phyloP scores from a whole-genome alignment of 2,888 invertebrate species.

The Habrosyne pyritoides region DNA sequence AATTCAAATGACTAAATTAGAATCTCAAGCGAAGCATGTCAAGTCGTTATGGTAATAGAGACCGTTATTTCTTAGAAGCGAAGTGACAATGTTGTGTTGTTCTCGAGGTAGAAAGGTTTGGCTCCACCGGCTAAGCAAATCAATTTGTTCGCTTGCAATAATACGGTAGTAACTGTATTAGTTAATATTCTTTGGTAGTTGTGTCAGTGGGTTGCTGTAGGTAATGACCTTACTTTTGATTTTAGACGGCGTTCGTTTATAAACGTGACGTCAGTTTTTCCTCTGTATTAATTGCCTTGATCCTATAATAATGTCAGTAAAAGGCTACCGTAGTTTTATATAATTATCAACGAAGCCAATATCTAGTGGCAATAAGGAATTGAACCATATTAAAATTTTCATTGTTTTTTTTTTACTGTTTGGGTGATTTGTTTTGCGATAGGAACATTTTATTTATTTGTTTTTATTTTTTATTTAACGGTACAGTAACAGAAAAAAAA shows the following conservation, averaged over 20 bases:
- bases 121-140: background rate
- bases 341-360: constrained; percentile 15
- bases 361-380: background rate
- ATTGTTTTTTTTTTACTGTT: too few species aligned
- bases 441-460: too few species aligned
- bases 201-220: constrained; percentile 44
- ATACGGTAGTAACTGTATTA: background rate
- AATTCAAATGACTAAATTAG: background rate
- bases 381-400: too few species aligned
- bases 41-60: background rate
- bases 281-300: constrained; percentile 66
- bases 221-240: constrained; percentile 59
- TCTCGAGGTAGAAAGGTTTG: background rate
- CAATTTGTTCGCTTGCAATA: background rate
- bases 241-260: constrained; percentile 55
- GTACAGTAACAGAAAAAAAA: too few species aligned
- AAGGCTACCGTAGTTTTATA: constrained; percentile 31
- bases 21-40: constrained; percentile 1
- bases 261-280: constrained; percentile 63
- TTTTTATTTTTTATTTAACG: too few species aligned
- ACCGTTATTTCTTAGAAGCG: background rate
- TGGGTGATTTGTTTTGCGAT: too few species aligned
- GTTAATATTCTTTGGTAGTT: constrained; percentile 5
- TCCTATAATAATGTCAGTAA: constrained; percentile 51
- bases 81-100: background rate